Percentiles rank a stretch among this genome's conserved stretches.
phyloP scores from a whole-genome alignment of 2,888 invertebrate species.

The Elmis aenea region DNA sequence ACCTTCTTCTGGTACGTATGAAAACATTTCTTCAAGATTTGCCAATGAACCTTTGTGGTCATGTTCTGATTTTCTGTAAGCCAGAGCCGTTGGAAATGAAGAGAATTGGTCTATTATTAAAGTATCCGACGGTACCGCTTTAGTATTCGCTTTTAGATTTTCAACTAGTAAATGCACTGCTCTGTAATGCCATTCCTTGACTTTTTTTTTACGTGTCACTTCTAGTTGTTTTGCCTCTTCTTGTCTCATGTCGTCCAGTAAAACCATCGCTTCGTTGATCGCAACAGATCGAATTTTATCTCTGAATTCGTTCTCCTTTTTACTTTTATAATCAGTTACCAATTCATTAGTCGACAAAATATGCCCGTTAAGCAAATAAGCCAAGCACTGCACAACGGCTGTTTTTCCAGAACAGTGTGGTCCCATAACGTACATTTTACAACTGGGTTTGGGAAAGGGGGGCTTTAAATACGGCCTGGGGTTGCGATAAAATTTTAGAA shows the following conservation, averaged over 20 bases:
- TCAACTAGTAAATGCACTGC: slow-evolving; percentile 13
- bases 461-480: slow-evolving; percentile 57
- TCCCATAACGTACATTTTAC: slow-evolving; percentile 57
- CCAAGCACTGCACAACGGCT: slow-evolving; percentile 52
- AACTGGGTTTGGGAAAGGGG: slow-evolving; percentile 54
- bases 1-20: no score
- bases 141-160: not conserved
- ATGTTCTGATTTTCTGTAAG: no score
- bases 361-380: slow-evolving; percentile 50
- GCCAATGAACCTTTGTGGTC: no score
- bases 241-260: slow-evolving; percentile 30
- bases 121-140: not conserved
- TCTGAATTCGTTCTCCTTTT: slow-evolving; percentile 27
- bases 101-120: slow-evolving; percentile 23
- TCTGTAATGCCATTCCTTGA: slow-evolving; percentile 43
- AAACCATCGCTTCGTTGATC: slow-evolving; percentile 22
- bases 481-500: slow-evolving; percentile 55
- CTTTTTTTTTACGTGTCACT: slow-evolving; percentile 35
- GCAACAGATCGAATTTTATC: slow-evolving; percentile 26
- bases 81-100: slow-evolving; percentile 28
- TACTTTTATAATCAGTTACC: slow-evolving; percentile 22
- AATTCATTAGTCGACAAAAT: slow-evolving; percentile 45
- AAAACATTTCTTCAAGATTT: no score
- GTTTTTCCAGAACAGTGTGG: slow-evolving; percentile 58
- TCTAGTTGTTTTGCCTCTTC: slow-evolving; percentile 45